Conservation (phyloP, 1,140 invertebrate species). For the Magallana gigas region DNA sequence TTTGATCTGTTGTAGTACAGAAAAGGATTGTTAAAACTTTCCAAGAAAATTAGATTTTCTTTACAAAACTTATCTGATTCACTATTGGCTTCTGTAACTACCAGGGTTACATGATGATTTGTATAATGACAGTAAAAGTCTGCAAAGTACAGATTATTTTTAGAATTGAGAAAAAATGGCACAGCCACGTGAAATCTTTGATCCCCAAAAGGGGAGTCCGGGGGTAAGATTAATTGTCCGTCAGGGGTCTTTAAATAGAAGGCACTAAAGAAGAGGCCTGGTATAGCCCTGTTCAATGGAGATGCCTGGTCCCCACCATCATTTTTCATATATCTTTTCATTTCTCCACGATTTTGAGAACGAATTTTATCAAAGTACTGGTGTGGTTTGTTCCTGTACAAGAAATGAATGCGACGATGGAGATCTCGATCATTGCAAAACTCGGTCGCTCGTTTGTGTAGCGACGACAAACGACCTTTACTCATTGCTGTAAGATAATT, state of each 20-base stretch:
- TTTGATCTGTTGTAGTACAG: no score
- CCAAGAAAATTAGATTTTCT: background rate
- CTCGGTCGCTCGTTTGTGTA: no score
- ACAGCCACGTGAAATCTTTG: slow-evolving; percentile 50
- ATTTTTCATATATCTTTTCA: slow-evolving; percentile 60
- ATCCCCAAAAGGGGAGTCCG: slow-evolving; percentile 49
- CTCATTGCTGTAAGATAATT: no score
- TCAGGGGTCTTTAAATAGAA: slow-evolving; percentile 20
- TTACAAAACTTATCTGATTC: slow-evolving; percentile 67
- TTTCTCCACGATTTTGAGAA: slow-evolving; percentile 42
- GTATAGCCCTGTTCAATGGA: slow-evolving; percentile 51
- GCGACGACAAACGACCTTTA: no score
- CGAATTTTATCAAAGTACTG: slow-evolving; percentile 50
- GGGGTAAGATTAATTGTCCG: background rate
- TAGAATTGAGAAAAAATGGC: slow-evolving; percentile 43
- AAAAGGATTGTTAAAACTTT: background rate
- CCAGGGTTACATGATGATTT: slow-evolving; percentile 64
- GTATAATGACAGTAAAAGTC: slow-evolving; percentile 66
- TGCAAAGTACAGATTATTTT: slow-evolving; percentile 67
- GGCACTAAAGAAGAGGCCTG: slow-evolving; percentile 61
- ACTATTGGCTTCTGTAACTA: slow-evolving; percentile 54
- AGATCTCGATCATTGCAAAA: no score
- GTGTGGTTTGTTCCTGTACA: slow-evolving; percentile 56
- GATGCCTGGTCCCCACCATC: slow-evolving; percentile 58
- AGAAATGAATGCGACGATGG: background rate